Base-by-base conservation (phyloP, 1,140 invertebrate genomes). In the Brachionus manjavacas region DNA sequence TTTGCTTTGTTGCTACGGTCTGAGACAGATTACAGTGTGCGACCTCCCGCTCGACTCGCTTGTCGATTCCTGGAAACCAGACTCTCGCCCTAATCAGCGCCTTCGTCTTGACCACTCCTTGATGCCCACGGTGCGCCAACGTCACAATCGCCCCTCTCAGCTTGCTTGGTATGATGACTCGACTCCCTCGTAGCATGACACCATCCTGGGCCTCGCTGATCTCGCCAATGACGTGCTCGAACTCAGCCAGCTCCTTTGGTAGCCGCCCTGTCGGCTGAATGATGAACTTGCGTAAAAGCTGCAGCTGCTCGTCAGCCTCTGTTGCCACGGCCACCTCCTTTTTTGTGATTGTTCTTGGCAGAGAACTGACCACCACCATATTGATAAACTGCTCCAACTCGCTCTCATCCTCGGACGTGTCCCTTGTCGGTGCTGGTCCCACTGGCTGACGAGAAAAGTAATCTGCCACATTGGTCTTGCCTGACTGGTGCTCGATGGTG, bases 81-180 rank as follows among this genome's bases (percentile, higher is more conserved):
- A 20, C 52, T 60, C 52, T 60, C 52, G 52, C 52, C 52, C 52
- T 20, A 60, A 60, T 60, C 52, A 60, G 52, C 52, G 52, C 52
- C n/a, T 60, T 60, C 52, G 68, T 72, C 68, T 72, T 72, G 28
- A 41, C 68, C 28, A 72, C 39, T 39, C 68, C 68, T 72, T 35
- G 39, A 72, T 72, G 68, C 4, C 68, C 68, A 72, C 39, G 28
- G 39, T 72, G 68, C 28, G 66, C 66, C 28, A 35, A n/a, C 12
- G 66, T 41, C 28, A 70, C 39, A 35, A 70, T 41, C n/a, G 28
- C 28, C 66, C 39, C 39, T 41, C 39, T 31, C n/a, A 70, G 39
- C 28, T 31, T 41, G 39, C 28, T 41, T 41, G 68, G 68, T 72
- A 72, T 20, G 28, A 72, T 41, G 39, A 72, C 39, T 72, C 39